Evolutionary conservation across 1,140 invertebrate species (phyloP).

Genomic region (Littorina saxatilis): DNA sequence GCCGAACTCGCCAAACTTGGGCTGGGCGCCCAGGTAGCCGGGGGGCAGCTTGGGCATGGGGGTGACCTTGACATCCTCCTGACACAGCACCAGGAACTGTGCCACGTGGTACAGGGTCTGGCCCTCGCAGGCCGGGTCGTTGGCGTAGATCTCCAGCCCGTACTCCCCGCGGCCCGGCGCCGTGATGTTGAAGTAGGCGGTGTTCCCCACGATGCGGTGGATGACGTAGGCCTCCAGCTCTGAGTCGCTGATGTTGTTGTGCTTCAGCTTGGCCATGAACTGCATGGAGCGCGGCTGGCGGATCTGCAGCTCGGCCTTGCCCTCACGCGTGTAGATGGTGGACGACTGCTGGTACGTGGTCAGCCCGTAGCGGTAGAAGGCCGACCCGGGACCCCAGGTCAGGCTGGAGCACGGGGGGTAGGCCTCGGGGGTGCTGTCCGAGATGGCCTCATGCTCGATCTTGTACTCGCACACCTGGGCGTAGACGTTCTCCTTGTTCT

Average conservation of each 20-base stretch:
- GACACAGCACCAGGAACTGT: slow-evolving; percentile 73
- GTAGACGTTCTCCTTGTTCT: slow-evolving; percentile 74
- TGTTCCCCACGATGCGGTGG: slow-evolving; percentile 71
- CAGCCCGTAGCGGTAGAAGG: slow-evolving; percentile 71
- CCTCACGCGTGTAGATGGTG: slow-evolving; percentile 67
- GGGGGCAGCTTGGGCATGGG: slow-evolving; percentile 72
- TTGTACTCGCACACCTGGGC: slow-evolving; percentile 75
- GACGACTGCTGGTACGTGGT: slow-evolving; percentile 70
- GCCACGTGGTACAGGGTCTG: slow-evolving; percentile 73
- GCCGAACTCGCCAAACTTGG: slow-evolving; percentile 70
- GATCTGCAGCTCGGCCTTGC: slow-evolving; percentile 70
- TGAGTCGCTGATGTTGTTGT: slow-evolving; percentile 65
- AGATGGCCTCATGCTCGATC: slow-evolving; percentile 67
- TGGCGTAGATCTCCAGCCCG: slow-evolving; percentile 75
- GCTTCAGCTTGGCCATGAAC: slow-evolving; percentile 75
- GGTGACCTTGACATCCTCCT: slow-evolving; percentile 68
- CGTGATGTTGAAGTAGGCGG: slow-evolving; percentile 73
- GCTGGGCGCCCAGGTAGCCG: slow-evolving; percentile 73
- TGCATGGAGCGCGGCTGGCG: slow-evolving; percentile 64
- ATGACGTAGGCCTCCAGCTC: slow-evolving; percentile 73
- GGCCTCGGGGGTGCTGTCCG: slow-evolving; percentile 51
- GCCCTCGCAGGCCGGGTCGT: slow-evolving; percentile 73
- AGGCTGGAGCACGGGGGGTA: slow-evolving; percentile 75
- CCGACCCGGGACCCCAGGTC: slow-evolving; percentile 73
- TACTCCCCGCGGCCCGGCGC: slow-evolving; percentile 73